Conservation (phyloP, 2,113 vertebrate genomes). For the Percina caprodes region DNA sequence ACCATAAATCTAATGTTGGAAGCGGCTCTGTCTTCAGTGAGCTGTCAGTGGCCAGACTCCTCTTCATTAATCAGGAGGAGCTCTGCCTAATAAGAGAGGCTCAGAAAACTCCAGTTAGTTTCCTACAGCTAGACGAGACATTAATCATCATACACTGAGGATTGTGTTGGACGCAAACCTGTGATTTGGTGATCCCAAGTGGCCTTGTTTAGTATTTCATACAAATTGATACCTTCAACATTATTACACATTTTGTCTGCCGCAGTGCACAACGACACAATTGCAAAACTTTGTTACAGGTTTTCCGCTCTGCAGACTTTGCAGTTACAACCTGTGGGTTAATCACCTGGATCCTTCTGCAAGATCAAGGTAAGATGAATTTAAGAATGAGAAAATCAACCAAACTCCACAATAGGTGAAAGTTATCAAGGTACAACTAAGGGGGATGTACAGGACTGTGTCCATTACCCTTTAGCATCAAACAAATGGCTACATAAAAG, state of each 20-base stretch:
- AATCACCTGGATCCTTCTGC: neutral
- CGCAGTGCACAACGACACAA: neutral
- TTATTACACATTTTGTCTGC: neutral
- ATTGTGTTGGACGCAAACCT: neutral
- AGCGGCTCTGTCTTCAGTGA: slow-evolving; percentile 60
- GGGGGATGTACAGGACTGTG: too few relatives aligned
- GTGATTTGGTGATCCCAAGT: neutral
- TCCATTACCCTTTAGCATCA: neutral
- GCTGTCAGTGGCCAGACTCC: slow-evolving; percentile 70
- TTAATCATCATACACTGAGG: slow-evolving; percentile 28
- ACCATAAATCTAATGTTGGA: slow-evolving; percentile 77
- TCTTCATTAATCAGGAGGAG: slow-evolving; percentile 79
- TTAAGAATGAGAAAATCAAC: neutral
- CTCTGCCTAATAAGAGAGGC: slow-evolving; percentile 39
- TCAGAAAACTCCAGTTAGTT: slow-evolving; percentile 27
- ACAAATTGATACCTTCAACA: neutral
- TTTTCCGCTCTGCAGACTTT: neutral
- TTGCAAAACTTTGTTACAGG: neutral
- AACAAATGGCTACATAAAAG: neutral
- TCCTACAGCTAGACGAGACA: slow-evolving; percentile 11
- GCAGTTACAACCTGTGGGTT: neutral
- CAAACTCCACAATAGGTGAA: neutral
- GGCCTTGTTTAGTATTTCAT: neutral
- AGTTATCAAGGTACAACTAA: neutral
- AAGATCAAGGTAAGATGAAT: neutral